phyloP scores from a whole-genome alignment of 2,888 invertebrate genomes.

The Oligia fasciuncula region DNA sequence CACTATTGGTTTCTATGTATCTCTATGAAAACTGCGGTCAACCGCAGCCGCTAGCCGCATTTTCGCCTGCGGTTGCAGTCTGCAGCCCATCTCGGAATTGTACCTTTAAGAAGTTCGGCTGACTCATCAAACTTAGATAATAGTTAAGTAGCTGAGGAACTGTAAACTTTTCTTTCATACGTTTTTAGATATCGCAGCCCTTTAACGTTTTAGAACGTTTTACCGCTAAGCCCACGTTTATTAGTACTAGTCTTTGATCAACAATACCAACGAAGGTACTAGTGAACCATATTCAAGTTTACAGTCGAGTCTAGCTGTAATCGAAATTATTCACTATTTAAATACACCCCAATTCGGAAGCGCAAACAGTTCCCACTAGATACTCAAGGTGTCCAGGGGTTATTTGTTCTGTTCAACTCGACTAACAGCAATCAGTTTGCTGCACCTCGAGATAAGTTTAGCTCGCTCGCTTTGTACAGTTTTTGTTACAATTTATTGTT shows the following conservation, averaged over 20 bases:
- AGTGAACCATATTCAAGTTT: not conserved
- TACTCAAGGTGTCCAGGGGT: conserved; percentile 22
- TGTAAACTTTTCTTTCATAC: not conserved
- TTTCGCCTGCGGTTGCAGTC: too few species aligned
- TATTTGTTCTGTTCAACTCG: conserved; percentile 32
- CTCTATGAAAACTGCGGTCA: too few species aligned
- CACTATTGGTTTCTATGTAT: too few species aligned
- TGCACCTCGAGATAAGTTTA: conserved; percentile 21
- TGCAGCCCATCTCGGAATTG: too few species aligned
- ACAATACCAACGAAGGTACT: too few species aligned
- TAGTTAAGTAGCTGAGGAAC: not conserved
- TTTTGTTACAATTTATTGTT: not conserved
- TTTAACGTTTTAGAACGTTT: not conserved
- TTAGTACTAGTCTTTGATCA: not conserved
- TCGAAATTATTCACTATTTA: conserved; percentile 9
- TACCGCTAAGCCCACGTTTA: not conserved
- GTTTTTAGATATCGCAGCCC: not conserved
- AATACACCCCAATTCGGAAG: conserved; percentile 6
- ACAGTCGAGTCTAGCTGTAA: not conserved
- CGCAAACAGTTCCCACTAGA: conserved; percentile 10
- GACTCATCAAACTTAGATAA: not conserved
- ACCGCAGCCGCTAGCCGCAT: too few species aligned
- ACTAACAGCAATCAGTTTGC: conserved; percentile 23
- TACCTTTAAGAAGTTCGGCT: not conserved
- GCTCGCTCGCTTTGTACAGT: conserved; percentile 9